Conservation (phyloP, 2,888 invertebrate species). For the Dusona sp. region DNA sequence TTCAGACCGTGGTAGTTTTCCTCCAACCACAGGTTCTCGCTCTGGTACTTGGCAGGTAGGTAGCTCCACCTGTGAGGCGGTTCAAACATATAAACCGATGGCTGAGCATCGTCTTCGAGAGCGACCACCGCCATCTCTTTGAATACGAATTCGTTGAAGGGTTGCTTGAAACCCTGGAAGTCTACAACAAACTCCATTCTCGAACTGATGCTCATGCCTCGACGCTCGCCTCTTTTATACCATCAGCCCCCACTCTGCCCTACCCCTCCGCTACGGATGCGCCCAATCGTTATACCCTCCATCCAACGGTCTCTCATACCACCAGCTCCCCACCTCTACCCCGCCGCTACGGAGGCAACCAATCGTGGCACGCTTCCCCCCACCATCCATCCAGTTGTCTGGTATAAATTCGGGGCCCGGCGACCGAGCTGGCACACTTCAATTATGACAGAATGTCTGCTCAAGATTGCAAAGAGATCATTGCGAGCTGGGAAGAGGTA, state of each 20-base stretch:
- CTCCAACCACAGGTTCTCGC: conserved; percentile 45
- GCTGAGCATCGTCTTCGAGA: conserved; percentile 27
- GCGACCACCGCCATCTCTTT: conserved; percentile 55
- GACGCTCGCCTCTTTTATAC: conserved; percentile 16
- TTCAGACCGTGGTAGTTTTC: conserved; percentile 49
- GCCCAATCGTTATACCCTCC: background rate
- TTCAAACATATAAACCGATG: conserved; percentile 41
- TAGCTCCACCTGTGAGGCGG: conserved; percentile 45
- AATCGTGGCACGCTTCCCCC: background rate
- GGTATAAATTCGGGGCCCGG: conserved; percentile 6
- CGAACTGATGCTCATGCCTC: conserved; percentile 8
- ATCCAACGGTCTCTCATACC: no score
- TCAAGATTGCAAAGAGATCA: conserved; percentile 28
- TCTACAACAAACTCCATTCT: conserved; percentile 57
- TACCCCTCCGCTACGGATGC: no score
- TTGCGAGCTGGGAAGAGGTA: conserved; percentile 18
- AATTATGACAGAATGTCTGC: conserved; percentile 14
- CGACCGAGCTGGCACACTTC: background rate
- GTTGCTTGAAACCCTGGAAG: conserved; percentile 53
- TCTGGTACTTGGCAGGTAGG: conserved; percentile 44
- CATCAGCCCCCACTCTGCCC: background rate
- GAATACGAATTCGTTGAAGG: conserved; percentile 49
- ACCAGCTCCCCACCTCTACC: background rate
- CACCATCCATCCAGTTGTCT: background rate
- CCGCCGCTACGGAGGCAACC: background rate